These are phyloP conservation scores for Pimephales promelas DNA, from an alignment of 2,113 vertebrate genomes.

Conservation along the genomic window DNA sequence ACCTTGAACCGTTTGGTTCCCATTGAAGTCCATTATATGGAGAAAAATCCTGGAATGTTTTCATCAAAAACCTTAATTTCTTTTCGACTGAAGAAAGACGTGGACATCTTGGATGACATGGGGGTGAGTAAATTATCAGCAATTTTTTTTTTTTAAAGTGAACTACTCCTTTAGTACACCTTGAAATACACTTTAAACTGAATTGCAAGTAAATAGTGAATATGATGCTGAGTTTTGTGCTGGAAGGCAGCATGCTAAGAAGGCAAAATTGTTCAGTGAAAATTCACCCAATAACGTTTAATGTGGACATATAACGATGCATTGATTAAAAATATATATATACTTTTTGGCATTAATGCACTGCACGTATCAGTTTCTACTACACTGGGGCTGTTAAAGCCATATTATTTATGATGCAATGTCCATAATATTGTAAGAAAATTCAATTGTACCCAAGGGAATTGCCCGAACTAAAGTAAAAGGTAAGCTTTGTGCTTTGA, in stretches of 20 bases:
- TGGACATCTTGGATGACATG: too few relatives aligned
- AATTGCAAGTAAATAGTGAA: not conserved
- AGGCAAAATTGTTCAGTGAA: not conserved
- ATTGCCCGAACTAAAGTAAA: not conserved
- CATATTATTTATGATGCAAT: not conserved
- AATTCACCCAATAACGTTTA: not conserved
- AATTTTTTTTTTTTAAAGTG: too few relatives aligned
- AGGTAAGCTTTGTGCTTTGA: not conserved
- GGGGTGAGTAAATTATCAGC: too few relatives aligned
- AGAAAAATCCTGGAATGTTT: too few relatives aligned
- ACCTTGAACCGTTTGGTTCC: too few relatives aligned
- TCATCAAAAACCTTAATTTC: too few relatives aligned
- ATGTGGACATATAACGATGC: not conserved
- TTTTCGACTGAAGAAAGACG: too few relatives aligned
- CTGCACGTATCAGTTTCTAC: not conserved
- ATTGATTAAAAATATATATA: not conserved
- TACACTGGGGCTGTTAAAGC: not conserved
- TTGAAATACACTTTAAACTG: too few relatives aligned
- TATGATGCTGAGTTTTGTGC: not conserved
- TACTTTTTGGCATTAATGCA: not conserved
- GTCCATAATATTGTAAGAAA: not conserved
- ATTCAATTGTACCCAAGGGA: not conserved
- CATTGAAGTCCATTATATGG: too few relatives aligned
- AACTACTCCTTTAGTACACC: too few relatives aligned
- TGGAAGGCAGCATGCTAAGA: not conserved